These are phyloP conservation scores for Darevskia mixta DNA, from an alignment of 2,797 vertebrate species.

Conservation along the genomic window DNA sequence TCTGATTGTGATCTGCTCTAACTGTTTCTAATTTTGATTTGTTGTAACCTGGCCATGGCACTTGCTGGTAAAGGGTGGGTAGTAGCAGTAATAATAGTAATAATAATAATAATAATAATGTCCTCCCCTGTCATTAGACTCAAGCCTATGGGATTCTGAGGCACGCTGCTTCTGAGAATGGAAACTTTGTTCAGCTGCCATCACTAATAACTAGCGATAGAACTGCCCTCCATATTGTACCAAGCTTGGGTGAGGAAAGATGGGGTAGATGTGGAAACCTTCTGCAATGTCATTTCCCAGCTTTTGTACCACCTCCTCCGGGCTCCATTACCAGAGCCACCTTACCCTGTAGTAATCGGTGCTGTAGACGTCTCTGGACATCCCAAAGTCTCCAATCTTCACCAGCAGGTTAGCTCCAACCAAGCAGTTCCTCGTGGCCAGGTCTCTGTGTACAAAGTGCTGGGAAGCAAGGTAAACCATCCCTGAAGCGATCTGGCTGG, in stretches of 20 bases:
- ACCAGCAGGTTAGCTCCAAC: constrained; percentile 96
- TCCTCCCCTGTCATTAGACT: too few species aligned
- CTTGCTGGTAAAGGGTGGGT: too few species aligned
- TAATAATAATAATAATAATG: too few species aligned
- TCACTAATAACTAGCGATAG: neutral
- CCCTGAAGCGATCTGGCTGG: constrained; percentile 95
- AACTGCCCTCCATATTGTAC: neutral
- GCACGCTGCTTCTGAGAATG: neutral
- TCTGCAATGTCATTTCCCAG: constrained; percentile 13
- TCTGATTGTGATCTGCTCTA: too few species aligned
- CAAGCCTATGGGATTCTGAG: neutral
- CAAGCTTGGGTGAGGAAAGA: neutral
- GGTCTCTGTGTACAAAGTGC: constrained; percentile 98
- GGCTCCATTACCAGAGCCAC: constrained; percentile 26
- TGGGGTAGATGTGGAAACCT: neutral
- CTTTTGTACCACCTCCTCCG: constrained; percentile 34
- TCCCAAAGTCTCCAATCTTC: constrained; percentile 99
- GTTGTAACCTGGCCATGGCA: too few species aligned
- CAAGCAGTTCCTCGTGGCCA: constrained; percentile 98
- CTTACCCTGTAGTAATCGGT: constrained; percentile 99
- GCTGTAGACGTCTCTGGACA: constrained; percentile 99
- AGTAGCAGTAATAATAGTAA: too few species aligned
- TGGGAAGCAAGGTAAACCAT: constrained; percentile 98
- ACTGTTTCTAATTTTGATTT: too few species aligned
- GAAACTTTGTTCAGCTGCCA: neutral